Percentiles rank a stretch among this genome's conserved stretches.
Conservation (phyloP, 2,113 vertebrate species). For the Cyphomyrus plagiostoma region DNA sequence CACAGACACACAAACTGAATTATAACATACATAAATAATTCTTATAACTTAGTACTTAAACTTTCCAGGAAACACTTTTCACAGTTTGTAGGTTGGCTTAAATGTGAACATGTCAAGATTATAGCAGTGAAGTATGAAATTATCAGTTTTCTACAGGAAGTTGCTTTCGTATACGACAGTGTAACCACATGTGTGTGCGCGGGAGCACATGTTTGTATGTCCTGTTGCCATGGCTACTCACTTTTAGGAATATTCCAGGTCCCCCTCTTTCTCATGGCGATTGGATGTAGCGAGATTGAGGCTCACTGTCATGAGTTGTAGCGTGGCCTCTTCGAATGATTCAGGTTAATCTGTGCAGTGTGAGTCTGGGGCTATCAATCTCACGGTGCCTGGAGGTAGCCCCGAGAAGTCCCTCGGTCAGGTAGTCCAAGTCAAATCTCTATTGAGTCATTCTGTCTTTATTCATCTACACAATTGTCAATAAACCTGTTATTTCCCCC, state of each 20-base stretch:
- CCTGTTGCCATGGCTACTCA: neutral
- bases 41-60: neutral
- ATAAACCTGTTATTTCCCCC: constrained; percentile 46
- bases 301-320: neutral
- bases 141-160: neutral
- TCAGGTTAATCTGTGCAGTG: neutral
- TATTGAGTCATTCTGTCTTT: constrained; percentile 50
- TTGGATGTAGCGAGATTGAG: neutral
- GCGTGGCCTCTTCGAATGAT: neutral
- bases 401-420: constrained; percentile 48
- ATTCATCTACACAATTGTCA: constrained; percentile 51
- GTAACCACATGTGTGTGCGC: neutral
- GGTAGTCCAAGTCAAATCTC: constrained; percentile 51
- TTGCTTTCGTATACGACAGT: neutral
- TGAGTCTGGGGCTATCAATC: neutral
- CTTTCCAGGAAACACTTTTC: constrained; percentile 7
- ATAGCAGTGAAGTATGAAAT: neutral
- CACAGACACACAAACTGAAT: neutral
- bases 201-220: neutral
- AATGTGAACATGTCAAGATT: neutral
- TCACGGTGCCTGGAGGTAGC: neutral
- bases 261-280: neutral
- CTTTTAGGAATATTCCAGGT: neutral
- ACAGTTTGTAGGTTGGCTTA: neutral
- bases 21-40: neutral